A percentile compares a stretch with the other conserved stretches of the same genome.
Evolutionary conservation across 1,140 invertebrate genomes (phyloP).

Genomic region (Diachasmimorpha longicaudata): DNA sequence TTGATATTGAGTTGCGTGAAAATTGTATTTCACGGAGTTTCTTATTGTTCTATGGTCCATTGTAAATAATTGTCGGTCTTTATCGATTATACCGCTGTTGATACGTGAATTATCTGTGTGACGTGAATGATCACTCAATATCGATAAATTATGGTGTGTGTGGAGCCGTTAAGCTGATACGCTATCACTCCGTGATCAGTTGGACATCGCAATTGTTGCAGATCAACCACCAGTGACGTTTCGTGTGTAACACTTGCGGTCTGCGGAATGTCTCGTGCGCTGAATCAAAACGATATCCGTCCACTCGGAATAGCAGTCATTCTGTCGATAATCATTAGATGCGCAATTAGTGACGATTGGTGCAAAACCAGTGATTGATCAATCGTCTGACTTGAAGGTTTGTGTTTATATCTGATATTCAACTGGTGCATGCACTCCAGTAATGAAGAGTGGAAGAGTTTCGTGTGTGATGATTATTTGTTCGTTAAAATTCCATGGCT

Average conservation of each 20-base stretch:
- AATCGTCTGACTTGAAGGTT: not conserved
- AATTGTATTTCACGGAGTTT: not conserved
- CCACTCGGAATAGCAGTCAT: not conserved
- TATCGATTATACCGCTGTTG: not conserved
- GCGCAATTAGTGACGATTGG: not conserved
- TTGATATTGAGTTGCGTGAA: not conserved
- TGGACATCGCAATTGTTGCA: not conserved
- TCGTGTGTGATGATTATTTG: not conserved
- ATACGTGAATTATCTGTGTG: not conserved
- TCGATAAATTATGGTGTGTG: not conserved
- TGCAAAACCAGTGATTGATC: not conserved
- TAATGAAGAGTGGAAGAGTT: not conserved
- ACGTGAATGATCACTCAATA: not conserved
- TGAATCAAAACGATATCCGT: not conserved
- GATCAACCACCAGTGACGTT: not conserved
- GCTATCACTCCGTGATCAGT: not conserved
- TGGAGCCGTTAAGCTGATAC: not conserved
- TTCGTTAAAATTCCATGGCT: conserved; percentile 4
- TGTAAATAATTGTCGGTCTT: not conserved
- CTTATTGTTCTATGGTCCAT: not conserved
- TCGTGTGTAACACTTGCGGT: not conserved
- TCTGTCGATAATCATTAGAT: not conserved
- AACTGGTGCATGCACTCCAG: not conserved
- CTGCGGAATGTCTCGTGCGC: not conserved
- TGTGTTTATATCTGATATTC: not conserved